These are phyloP conservation scores for Taeniopygia guttata DNA, from an alignment of 2,797 vertebrate species.

Conservation along the genomic window DNA sequence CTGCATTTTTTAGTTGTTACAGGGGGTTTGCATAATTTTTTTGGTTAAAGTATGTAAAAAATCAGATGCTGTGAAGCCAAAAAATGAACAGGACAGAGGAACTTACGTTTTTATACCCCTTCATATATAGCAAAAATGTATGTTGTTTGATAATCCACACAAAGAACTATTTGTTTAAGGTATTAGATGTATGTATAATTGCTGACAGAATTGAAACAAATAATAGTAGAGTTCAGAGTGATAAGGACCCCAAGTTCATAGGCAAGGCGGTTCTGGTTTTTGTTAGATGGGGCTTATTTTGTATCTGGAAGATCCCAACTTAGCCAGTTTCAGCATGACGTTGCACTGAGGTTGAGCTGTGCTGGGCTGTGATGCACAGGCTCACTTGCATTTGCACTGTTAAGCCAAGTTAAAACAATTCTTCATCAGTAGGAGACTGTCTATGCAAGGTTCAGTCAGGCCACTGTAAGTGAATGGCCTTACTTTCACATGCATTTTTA, in stretches of 20 bases:
- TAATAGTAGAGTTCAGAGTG: neutral
- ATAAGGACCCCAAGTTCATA: neutral
- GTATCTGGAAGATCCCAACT: neutral
- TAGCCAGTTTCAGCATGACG: neutral
- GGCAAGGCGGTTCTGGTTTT: neutral
- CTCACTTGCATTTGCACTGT: neutral
- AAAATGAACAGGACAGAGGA: neutral
- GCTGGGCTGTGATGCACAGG: neutral
- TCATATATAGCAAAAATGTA: neutral
- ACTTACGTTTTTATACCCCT: neutral
- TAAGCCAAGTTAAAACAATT: neutral
- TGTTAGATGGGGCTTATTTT: neutral
- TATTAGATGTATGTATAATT: neutral
- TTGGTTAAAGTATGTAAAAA: neutral
- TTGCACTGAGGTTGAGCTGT: accelerated
- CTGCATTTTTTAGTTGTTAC: neutral
- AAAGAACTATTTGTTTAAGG: neutral
- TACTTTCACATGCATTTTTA: neutral
- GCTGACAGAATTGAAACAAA: neutral
- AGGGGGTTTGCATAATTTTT: too few species aligned
- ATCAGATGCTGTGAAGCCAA: neutral
- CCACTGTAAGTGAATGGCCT: neutral
- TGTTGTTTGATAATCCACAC: neutral
- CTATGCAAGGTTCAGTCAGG: accelerated
- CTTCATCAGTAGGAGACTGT: neutral